Base-by-base conservation (phyloP, 1,140 invertebrate species). In the Saccostrea glomerata region DNA sequence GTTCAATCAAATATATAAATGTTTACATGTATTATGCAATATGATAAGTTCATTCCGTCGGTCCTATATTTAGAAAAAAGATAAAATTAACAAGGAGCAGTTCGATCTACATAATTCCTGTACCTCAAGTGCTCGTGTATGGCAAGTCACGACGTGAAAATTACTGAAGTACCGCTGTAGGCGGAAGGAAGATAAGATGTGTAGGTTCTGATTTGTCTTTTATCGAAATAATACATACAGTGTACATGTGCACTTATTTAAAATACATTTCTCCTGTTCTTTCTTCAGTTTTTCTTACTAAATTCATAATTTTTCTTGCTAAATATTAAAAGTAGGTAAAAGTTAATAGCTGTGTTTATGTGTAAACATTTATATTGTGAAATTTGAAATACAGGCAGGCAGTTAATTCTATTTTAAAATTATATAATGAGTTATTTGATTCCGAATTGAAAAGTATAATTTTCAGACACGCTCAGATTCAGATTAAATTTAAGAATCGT, bases 151-250 rank as follows among this genome's bases (percentile, higher is more conserved):
- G 70, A 77, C 9, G 25, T 77, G 70, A 30, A 77, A 63, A 77
- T 23, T 77, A 77, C 13, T 25, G 70, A 77, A 77, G 70, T 36
- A 12, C 70, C 23, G 30, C 25, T 15, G 70, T 77, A 77, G 70
- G 70, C 70, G 70, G 70, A 77, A 77, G 70, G 70, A 30, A 77
- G 70, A 77, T 77, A 77, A 77, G 25, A 77, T 30, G 3, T 7
- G 58, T 6, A 5, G 17, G 58, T 63, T 63, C 58, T 63, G 25
- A 77, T 77, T 36, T 77, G 70, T 77, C 70, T 77, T 77, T 77
- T 77, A 3, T 25, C 13, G 70, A 36, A 77, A 36, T 36, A 30
- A 77, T 25, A 30, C n/a, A n/a, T n/a, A n/a, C n/a, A n/a, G n/a
- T n/a, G n/a, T n/a, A n/a, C 23, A 12, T 77, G 9, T 66, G 25